These are phyloP conservation scores for Diaphora mendica DNA, from an alignment of 2,888 invertebrate species.

Conservation along the genomic window DNA sequence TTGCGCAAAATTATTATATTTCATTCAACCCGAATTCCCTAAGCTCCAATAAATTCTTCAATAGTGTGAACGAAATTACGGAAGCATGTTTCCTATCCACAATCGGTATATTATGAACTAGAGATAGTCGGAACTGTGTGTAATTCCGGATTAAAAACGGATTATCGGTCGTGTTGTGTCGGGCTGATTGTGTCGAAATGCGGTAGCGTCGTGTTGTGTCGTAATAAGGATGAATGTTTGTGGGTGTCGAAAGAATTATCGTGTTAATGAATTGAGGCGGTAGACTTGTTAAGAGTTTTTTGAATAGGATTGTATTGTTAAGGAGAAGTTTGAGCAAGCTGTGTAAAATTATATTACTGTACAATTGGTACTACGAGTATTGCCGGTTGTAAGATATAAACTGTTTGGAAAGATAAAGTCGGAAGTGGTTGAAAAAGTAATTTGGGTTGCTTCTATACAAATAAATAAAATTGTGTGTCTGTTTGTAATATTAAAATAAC, in stretches of 20 bases:
- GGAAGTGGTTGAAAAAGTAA: not conserved
- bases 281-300: conserved; percentile 21
- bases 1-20: conserved; percentile 27
- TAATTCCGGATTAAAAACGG: conserved; percentile 51
- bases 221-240: conserved; percentile 52
- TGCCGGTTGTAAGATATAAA: not conserved
- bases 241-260: conserved; percentile 61
- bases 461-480: too few relatives aligned
- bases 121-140: conserved; percentile 43
- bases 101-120: conserved; percentile 14
- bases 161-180: conserved; percentile 34
- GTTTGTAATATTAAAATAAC: too few relatives aligned
- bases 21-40: conserved; percentile 1
- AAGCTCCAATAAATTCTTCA: not conserved
- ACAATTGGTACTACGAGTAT: not conserved
- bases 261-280: conserved; percentile 34
- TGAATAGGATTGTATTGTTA: conserved; percentile 24
- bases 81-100: conserved; percentile 36
- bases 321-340: conserved; percentile 19
- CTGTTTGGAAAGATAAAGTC: not conserved
- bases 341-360: not conserved
- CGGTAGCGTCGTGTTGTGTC: conserved; percentile 27
- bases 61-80: conserved; percentile 15
- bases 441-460: not conserved
- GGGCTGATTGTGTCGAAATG: conserved; percentile 29